These are phyloP conservation scores for Mixornis gularis DNA, from an alignment of 2,113 vertebrate species.

Conservation along the genomic window DNA sequence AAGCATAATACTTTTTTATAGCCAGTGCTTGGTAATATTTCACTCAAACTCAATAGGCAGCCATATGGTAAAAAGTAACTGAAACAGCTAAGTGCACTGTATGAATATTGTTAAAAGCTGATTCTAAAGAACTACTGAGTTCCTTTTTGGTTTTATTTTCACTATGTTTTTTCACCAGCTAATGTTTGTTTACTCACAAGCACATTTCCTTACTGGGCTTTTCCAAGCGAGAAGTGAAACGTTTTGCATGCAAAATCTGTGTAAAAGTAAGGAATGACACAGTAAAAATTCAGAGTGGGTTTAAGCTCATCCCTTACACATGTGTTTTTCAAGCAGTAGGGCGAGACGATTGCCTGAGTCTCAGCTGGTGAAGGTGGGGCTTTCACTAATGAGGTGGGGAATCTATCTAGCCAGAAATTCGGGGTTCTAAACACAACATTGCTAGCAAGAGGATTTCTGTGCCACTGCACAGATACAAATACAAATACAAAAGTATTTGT, in stretches of 20 bases:
- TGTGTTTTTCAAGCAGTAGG: background rate
- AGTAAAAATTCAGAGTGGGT: background rate
- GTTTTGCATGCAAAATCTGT: background rate
- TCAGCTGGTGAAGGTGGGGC: background rate
- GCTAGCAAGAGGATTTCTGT: background rate
- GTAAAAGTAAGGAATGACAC: background rate
- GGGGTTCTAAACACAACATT: background rate
- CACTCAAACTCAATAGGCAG: background rate
- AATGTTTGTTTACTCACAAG: constrained; percentile 11
- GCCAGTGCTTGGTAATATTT: background rate
- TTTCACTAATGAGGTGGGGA: background rate
- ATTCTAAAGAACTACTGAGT: background rate
- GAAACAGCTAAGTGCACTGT: background rate
- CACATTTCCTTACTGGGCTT: background rate
- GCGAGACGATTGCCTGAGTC: background rate
- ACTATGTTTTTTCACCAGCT: background rate
- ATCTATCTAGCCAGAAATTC: background rate
- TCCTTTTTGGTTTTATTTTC: background rate
- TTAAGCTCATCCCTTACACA: background rate
- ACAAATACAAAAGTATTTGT: background rate
- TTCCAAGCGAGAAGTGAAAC: constrained; percentile 35
- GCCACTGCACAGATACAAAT: background rate
- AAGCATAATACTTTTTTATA: background rate
- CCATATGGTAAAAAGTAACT: background rate
- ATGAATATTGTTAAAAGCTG: background rate